Percentiles rank a stretch among this genome's conserved stretches.
Evolutionary conservation across 2,888 invertebrate species (phyloP).

Genomic region (Drosophila atripex): DNA sequence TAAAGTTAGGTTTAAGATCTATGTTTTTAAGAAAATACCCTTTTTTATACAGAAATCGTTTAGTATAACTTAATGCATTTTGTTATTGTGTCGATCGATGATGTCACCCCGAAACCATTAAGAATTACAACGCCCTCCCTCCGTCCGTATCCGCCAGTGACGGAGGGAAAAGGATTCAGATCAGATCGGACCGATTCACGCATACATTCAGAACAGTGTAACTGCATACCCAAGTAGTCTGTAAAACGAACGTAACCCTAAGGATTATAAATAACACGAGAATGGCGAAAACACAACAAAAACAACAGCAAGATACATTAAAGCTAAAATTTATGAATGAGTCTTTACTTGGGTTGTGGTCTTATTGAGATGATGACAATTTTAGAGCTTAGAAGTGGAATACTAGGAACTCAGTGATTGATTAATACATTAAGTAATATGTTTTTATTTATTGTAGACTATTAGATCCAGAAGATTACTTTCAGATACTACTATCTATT

Average conservation of each 20-base stretch:
- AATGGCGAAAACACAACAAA: conserved; percentile 39
- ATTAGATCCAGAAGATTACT: no score
- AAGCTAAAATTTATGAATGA: conserved; percentile 41
- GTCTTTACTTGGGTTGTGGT: not conserved
- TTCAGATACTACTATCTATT: no score
- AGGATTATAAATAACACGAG: conserved; percentile 36
- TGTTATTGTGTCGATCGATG: conserved; percentile 53
- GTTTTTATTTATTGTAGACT: no score
- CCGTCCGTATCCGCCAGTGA: conserved; percentile 13
- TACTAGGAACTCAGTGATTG: no score
- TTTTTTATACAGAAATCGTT: conserved; percentile 69
- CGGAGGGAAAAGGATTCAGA: conserved; percentile 15
- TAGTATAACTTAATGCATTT: conserved; percentile 74
- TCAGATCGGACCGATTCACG: conserved; percentile 47
- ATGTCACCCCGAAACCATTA: conserved; percentile 9
- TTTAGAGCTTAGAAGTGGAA: no score
- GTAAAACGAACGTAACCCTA: conserved; percentile 48
- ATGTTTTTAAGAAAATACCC: conserved; percentile 58
- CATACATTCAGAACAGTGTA: conserved; percentile 77
- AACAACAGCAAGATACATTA: conserved; percentile 57
- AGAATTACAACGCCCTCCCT: conserved; percentile 1
- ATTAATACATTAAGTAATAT: no score
- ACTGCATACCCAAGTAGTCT: conserved; percentile 66
- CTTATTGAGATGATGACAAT: not conserved
- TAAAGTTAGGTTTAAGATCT: conserved; percentile 57